These are phyloP conservation scores for Eulithis testata DNA, from an alignment of 2,888 invertebrate genomes.

Conservation along the genomic window DNA sequence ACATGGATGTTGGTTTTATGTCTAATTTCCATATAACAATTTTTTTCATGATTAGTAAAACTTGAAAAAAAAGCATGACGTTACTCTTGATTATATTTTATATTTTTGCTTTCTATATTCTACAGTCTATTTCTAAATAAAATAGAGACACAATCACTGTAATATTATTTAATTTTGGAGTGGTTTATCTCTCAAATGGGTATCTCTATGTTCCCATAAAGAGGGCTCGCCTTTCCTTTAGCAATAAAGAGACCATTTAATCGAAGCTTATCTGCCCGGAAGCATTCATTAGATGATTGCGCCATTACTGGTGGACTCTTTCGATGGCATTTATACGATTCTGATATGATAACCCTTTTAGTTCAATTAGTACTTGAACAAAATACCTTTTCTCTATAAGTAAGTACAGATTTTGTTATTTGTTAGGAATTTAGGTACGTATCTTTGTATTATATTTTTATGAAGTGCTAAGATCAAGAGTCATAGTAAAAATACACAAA, in stretches of 20 bases:
- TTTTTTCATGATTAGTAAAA: too few relatives aligned
- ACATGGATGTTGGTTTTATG: too few relatives aligned
- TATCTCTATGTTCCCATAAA: slow-evolving; percentile 80
- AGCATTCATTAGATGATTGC: slow-evolving; percentile 86
- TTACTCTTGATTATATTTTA: too few relatives aligned
- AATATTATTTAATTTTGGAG: slow-evolving; percentile 45
- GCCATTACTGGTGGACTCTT: slow-evolving; percentile 77
- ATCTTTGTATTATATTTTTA: too few relatives aligned
- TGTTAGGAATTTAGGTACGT: too few relatives aligned
- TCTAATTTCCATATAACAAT: too few relatives aligned
- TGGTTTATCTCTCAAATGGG: slow-evolving; percentile 64
- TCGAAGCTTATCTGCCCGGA: slow-evolving; percentile 83
- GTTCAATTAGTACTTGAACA: slow-evolving; percentile 10
- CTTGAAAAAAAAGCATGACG: too few relatives aligned
- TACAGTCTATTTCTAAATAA: too few relatives aligned
- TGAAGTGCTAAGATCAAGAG: too few relatives aligned
- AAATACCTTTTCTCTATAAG: not conserved
- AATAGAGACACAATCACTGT: slow-evolving; percentile 24
- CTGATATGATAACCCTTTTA: slow-evolving; percentile 48
- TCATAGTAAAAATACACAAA: too few relatives aligned
- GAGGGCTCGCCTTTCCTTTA: slow-evolving; percentile 79
- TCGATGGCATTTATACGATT: slow-evolving; percentile 53
- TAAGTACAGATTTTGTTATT: too few relatives aligned
- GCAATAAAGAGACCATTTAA: slow-evolving; percentile 84
- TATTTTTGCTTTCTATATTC: too few relatives aligned